These are phyloP conservation scores for Eriosoma lanigerum DNA, from an alignment of 1,140 invertebrate genomes.

Conservation along the genomic window DNA sequence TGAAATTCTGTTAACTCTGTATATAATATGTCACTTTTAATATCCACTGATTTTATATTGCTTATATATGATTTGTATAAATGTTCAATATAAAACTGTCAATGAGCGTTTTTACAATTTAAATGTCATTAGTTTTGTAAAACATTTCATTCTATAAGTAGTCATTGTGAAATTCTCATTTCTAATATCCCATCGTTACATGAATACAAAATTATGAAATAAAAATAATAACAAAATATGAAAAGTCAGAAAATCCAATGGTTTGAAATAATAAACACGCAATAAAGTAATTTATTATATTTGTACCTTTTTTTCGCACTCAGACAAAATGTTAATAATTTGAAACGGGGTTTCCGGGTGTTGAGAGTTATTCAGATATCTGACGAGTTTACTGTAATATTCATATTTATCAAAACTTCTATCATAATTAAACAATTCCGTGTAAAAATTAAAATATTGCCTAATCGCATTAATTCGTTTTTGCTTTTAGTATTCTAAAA, in stretches of 20 bases:
- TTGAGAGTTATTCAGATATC: constrained; percentile 4
- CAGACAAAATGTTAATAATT: constrained; percentile 28
- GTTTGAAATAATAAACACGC: constrained; percentile 19
- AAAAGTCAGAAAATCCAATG: neutral
- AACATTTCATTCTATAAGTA: too few species aligned
- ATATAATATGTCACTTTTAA: too few species aligned
- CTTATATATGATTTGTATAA: too few species aligned
- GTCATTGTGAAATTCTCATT: too few species aligned
- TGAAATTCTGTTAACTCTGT: too few species aligned
- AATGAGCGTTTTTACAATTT: neutral
- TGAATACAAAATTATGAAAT: too few species aligned
- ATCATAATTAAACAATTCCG: neutral
- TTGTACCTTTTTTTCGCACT: constrained; percentile 7
- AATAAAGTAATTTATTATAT: constrained; percentile 33
- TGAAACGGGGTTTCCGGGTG: constrained; percentile 13
- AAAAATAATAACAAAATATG: neutral
- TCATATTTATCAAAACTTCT: constrained; percentile 1
- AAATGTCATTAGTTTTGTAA: neutral
- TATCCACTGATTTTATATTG: too few species aligned
- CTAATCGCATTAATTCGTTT: neutral
- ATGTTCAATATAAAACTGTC: too few species aligned
- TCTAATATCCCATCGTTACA: too few species aligned
- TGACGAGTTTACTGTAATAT: neutral
- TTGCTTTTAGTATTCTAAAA: neutral
- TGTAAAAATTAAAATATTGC: neutral